These are phyloP conservation scores for Sabatieria punctata DNA, from an alignment of 2,888 invertebrate species.

Conservation along the genomic window DNA sequence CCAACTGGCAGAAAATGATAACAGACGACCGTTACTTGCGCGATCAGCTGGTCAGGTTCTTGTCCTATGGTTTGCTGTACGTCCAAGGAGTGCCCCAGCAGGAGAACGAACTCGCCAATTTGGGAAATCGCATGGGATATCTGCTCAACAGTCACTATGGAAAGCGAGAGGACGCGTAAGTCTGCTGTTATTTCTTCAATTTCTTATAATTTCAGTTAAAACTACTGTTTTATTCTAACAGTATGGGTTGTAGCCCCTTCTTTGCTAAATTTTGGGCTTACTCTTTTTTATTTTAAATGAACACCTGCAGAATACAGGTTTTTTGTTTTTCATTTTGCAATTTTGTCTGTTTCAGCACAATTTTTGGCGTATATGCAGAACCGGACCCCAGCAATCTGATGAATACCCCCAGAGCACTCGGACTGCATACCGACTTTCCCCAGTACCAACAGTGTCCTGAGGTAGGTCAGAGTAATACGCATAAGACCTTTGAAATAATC, in stretches of 20 bases:
- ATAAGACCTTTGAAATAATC: not conserved
- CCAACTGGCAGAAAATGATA: slow-evolving; percentile 1
- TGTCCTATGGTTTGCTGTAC: slow-evolving; percentile 46
- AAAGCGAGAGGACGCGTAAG: slow-evolving; percentile 23
- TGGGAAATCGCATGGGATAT: slow-evolving; percentile 48
- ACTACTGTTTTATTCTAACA: no score
- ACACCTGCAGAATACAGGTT: no score
- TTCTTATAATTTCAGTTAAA: no score
- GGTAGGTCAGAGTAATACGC: slow-evolving; percentile 22
- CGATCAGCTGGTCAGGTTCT: slow-evolving; percentile 45
- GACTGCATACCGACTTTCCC: slow-evolving; percentile 53
- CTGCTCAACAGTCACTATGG: slow-evolving; percentile 52
- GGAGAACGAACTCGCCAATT: slow-evolving; percentile 40
- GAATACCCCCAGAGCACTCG: slow-evolving; percentile 47
- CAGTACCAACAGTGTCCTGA: slow-evolving; percentile 57
- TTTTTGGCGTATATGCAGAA: slow-evolving; percentile 44
- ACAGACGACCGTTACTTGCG: slow-evolving; percentile 22
- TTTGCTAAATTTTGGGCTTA: no score
- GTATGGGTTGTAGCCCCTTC: no score
- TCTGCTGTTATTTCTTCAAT: not conserved
- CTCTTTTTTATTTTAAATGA: no score
- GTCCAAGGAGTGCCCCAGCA: slow-evolving; percentile 44
- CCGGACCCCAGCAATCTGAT: slow-evolving; percentile 53
- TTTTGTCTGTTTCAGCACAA: slow-evolving; percentile 40
- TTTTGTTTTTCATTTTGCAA: no score